A percentile compares a stretch with the other conserved stretches of the same genome.
phyloP scores from a whole-genome alignment of 92 coral and sea anemone genomes.

The Epizoanthus illoricatus region DNA sequence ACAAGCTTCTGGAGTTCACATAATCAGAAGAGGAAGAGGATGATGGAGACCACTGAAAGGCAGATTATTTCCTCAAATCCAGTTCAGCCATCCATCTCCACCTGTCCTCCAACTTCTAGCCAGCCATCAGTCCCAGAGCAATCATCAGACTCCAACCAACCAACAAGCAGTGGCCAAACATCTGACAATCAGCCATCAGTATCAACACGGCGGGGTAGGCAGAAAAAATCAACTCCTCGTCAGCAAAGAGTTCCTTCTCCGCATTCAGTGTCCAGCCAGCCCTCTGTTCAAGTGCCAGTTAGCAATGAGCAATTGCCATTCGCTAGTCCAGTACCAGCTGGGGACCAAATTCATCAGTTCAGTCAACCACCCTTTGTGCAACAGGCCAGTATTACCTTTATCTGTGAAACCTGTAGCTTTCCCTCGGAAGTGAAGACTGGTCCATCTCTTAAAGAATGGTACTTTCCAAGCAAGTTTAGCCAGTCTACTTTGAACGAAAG shows the following conservation, averaged over 20 bases:
- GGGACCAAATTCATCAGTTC: not conserved
- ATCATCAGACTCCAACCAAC: not conserved
- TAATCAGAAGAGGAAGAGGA: conserved; percentile 38
- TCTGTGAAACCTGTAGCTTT: conserved; percentile 1
- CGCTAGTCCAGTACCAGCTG: not conserved
- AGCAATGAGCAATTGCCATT: not conserved
- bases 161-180: not conserved
- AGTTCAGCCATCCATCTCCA: not conserved
- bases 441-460: conserved; percentile 37
- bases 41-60: conserved; percentile 26
- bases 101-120: not conserved
- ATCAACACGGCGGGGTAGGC: not conserved
- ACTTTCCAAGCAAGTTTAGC: conserved; percentile 20
- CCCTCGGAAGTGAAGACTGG: not conserved
- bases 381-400: not conserved
- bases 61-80: conserved; percentile 10
- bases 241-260: not conserved
- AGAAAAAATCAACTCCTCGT: not conserved
- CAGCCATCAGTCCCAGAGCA: not conserved
- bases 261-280: not conserved
- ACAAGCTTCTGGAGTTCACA: conserved; percentile 49
- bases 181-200: not conserved
- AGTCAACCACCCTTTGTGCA: not conserved
- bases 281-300: too few species aligned
- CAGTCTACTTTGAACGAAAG: conserved; percentile 53